phyloP scores from a whole-genome alignment of 1,140 invertebrate genomes.

The Papilio polyxenes region DNA sequence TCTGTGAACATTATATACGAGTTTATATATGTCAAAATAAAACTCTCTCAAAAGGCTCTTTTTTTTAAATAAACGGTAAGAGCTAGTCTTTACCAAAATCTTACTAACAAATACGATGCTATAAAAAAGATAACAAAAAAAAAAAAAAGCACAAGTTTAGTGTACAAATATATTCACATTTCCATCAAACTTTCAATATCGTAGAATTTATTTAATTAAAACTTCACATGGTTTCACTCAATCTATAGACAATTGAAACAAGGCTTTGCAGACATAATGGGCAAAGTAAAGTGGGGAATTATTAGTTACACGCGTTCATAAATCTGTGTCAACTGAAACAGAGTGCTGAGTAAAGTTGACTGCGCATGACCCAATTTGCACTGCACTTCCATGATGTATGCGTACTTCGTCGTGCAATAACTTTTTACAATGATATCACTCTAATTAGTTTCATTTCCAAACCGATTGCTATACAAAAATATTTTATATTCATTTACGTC shows the following conservation, averaged over 20 bases:
- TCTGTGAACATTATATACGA: too few relatives aligned
- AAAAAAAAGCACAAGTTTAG: too few relatives aligned
- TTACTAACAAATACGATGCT: too few relatives aligned
- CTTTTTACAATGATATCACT: slow-evolving; percentile 30
- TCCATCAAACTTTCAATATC: neutral
- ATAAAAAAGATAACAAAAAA: neutral
- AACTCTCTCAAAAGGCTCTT: too few relatives aligned
- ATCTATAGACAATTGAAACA: slow-evolving; percentile 19
- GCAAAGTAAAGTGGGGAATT: slow-evolving; percentile 27
- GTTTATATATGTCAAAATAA: too few relatives aligned
- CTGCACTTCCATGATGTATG: slow-evolving; percentile 31
- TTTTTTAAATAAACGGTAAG: too few relatives aligned
- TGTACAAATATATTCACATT: neutral
- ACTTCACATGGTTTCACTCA: neutral
- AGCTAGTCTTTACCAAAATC: too few relatives aligned
- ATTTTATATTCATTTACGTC: neutral
- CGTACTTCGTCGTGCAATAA: slow-evolving; percentile 26
- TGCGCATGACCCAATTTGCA: slow-evolving; percentile 39
- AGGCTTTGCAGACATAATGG: slow-evolving; percentile 16
- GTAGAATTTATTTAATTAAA: neutral
- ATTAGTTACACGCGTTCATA: slow-evolving; percentile 36
- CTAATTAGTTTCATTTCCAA: slow-evolving; percentile 29
- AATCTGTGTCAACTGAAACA: slow-evolving; percentile 39
- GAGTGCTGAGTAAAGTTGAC: slow-evolving; percentile 35
- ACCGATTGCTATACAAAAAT: slow-evolving; percentile 1